Percentiles rank a stretch among this genome's conserved stretches.
These are phyloP conservation scores for Streptopelia turtur DNA, from an alignment of 2,797 vertebrate genomes.

Conservation along the genomic window DNA sequence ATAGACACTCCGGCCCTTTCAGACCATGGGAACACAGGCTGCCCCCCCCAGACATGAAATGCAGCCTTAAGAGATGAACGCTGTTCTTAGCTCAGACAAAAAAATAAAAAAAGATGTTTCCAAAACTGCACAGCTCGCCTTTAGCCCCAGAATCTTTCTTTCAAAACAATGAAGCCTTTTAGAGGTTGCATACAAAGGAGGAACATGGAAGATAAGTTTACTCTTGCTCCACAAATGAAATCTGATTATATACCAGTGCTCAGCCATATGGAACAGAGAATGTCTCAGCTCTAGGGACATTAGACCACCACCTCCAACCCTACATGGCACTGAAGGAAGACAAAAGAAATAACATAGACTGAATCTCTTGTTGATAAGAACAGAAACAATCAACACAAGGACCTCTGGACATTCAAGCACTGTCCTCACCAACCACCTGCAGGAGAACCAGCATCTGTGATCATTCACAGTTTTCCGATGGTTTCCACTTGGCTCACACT, in stretches of 20 bases:
- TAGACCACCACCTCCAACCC: not conserved
- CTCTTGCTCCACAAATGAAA: not conserved
- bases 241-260: not conserved
- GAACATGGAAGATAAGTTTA: not conserved
- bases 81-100: not conserved
- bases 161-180: constrained; percentile 8
- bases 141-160: constrained; percentile 7
- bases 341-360: not conserved
- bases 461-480: not conserved
- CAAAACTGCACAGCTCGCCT: not conserved
- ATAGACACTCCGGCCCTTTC: constrained; percentile 24
- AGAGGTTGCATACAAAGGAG: not conserved
- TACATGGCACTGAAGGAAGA: rapidly evolving
- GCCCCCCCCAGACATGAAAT: not conserved
- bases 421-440: not conserved
- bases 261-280: not conserved
- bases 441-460: rapidly evolving
- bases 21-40: constrained; percentile 41
- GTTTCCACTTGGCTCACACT: not conserved
- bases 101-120: not conserved
- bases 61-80: not conserved
- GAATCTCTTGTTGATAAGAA: not conserved
- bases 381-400: not conserved
- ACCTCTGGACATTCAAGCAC: not conserved
- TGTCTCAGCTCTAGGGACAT: not conserved